These are phyloP conservation scores for Hyperopisus bebe DNA, from an alignment of 2,113 vertebrate genomes.

Conservation along the genomic window DNA sequence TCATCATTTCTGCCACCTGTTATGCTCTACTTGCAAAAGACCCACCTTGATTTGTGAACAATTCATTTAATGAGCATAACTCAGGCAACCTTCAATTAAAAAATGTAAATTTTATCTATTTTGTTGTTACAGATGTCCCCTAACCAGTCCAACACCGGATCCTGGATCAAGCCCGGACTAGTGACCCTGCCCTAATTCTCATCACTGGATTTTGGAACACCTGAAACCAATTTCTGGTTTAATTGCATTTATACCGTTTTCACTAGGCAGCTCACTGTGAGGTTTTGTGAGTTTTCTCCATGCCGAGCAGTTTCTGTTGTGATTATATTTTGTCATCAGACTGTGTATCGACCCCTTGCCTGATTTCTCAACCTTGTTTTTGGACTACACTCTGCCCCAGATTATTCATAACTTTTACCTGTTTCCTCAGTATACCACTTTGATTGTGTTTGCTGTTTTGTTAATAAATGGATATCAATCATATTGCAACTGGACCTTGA, in stretches of 20 bases:
- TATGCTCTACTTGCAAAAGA: not conserved
- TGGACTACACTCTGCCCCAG: not conserved
- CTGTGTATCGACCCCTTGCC: not conserved
- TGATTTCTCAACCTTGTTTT: not conserved
- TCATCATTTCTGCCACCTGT: conserved; percentile 41
- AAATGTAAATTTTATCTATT: not conserved
- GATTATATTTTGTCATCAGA: not conserved
- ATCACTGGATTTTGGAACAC: not conserved
- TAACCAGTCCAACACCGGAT: not conserved
- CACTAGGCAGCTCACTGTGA: not conserved
- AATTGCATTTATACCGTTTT: not conserved
- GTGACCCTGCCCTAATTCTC: not conserved
- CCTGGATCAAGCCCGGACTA: not conserved
- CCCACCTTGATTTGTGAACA: not conserved
- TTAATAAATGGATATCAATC: not conserved
- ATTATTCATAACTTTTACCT: not conserved
- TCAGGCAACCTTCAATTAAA: not conserved
- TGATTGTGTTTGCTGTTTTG: not conserved
- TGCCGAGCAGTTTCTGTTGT: not conserved
- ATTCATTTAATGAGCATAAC: not conserved
- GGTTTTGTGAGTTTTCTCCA: not conserved
- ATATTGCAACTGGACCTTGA: not conserved
- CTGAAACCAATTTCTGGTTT: not conserved
- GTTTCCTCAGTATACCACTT: not conserved
- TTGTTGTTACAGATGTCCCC: not conserved